Conservation (phyloP, 2,888 invertebrate species). For the Artemia sp. region DNA sequence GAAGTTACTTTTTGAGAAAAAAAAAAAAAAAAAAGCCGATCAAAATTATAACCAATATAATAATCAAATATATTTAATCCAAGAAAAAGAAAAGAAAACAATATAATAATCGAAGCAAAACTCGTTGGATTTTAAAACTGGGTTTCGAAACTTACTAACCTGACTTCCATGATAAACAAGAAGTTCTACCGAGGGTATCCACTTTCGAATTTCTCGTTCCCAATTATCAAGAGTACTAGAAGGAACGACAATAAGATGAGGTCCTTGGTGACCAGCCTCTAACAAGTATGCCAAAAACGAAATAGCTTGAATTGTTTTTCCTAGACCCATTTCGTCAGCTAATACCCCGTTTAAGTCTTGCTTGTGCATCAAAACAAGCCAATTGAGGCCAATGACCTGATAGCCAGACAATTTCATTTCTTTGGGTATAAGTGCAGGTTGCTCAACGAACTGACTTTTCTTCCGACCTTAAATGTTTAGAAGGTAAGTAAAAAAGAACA, state of each 20-base stretch:
- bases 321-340: slow-evolving; percentile 93
- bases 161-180: not conserved
- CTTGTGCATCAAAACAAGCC: slow-evolving; percentile 72
- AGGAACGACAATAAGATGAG: slow-evolving; percentile 87
- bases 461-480: not conserved
- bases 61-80: no score
- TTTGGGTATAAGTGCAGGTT: not conserved
- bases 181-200: slow-evolving; percentile 6
- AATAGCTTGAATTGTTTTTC: slow-evolving; percentile 86
- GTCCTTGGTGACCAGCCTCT: slow-evolving; percentile 50
- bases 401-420: slow-evolving; percentile 60
- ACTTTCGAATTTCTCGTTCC: slow-evolving; percentile 20
- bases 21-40: no score
- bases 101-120: no score
- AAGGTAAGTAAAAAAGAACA: no score
- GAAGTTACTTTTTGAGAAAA: no score
- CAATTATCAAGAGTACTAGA: slow-evolving; percentile 70
- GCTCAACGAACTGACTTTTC: not conserved
- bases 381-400: slow-evolving; percentile 75
- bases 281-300: slow-evolving; percentile 75
- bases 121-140: no score
- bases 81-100: no score
- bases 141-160: not conserved
- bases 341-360: slow-evolving; percentile 82
- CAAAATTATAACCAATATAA: no score